Conservation (phyloP, 2,888 invertebrate genomes). For the Agrochola litura region DNA sequence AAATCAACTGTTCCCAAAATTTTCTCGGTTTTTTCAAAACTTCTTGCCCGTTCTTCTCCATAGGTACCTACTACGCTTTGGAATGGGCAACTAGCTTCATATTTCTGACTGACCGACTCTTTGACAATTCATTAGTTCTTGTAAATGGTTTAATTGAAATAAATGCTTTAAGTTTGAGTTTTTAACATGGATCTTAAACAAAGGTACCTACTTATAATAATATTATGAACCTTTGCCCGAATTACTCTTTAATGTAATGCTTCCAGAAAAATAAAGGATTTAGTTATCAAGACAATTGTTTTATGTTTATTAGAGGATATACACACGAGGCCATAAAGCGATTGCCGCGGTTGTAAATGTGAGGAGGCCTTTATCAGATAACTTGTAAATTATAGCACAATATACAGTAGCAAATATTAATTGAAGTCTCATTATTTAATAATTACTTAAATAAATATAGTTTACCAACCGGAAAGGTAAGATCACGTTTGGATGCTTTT, state of each 20-base stretch:
- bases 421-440: neutral
- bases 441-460: neutral
- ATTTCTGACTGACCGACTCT: too few species aligned
- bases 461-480: neutral
- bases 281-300: slow-evolving; percentile 28
- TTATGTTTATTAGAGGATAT: slow-evolving; percentile 30
- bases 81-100: too few species aligned
- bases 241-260: neutral
- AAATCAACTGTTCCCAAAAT: too few species aligned
- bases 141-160: too few species aligned
- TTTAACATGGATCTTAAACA: neutral
- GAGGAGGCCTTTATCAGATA: slow-evolving; percentile 48
- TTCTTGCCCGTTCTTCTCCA: too few species aligned
- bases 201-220: too few species aligned
- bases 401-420: slow-evolving; percentile 31
- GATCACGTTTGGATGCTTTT: neutral
- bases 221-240: too few species aligned
- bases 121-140: too few species aligned
- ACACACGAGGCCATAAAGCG: slow-evolving; percentile 22
- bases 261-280: slow-evolving; percentile 16
- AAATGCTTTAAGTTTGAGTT: too few species aligned
- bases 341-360: slow-evolving; percentile 16
- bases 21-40: too few species aligned
- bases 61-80: too few species aligned
- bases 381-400: slow-evolving; percentile 17